Base-by-base conservation (phyloP, 2,888 invertebrate genomes). In the Rambutsinella grinnellia region DNA sequence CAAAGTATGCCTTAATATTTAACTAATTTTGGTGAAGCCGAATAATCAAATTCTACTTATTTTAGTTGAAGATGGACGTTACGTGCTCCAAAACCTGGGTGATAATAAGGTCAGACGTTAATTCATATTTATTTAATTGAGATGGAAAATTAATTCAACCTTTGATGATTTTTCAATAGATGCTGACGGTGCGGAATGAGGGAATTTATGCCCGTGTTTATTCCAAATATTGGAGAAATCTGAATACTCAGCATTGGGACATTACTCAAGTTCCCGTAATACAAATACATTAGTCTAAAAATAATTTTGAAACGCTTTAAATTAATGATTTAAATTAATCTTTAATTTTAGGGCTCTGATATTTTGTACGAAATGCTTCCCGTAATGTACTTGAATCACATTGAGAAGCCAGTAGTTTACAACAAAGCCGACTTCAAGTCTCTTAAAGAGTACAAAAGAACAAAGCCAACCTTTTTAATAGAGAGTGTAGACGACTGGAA, bases 401-500 rank as follows among this genome's bases (percentile, higher is more conserved):
- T 68, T 36, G 80, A 80, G 27, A 67, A 78, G 27, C 80, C 78
- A 1, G 78, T 80, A 23, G 63, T 80, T 0, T 78, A 51, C 19
- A 72, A 78, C 47, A 36, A 24, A 15, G 51, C 47, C 19, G 80
- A 80, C 27, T 76, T 80, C n/a, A 68, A 75, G 27, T 36, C 62
- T 23, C 56, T 80, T 2, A 62, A 53, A 2, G 75, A 69, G 47
- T 62, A 77, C 51, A 71, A 72, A 24, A 60, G 54, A 49, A 67
- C 49, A 15, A 76, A 72, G 15, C 78, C 80, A 36, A 76, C 80
- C 5, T 80, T 80, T 61, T 44, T 80, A 10, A 80, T 80, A 26
- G 80, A 80, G 57, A 80, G 80, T 26, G 80, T 80, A n/a, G 80
- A 80, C 28, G 80, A 80, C 44, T 80, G 78, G 78, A 80, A 80